Percentiles rank a stretch among this genome's conserved stretches.
phyloP scores from a whole-genome alignment of 2,888 invertebrate genomes.

The Tanypteryx hageni region DNA sequence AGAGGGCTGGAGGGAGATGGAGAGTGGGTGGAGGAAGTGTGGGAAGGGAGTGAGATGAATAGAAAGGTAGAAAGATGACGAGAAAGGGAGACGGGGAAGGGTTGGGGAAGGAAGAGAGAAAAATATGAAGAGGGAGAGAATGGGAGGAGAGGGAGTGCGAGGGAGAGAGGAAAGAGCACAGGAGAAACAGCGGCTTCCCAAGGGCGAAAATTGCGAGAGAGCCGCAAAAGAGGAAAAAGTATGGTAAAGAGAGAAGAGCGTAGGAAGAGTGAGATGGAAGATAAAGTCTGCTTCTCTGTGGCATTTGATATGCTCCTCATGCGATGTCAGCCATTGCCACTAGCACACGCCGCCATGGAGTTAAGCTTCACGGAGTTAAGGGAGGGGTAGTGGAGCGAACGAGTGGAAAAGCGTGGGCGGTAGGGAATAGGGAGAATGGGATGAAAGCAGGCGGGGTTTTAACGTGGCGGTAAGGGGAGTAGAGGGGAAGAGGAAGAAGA shows the following conservation, averaged over 20 bases:
- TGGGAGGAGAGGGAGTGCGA: too few species aligned
- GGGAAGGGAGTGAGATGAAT: too few species aligned
- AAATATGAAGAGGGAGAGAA: too few species aligned
- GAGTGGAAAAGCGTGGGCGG: background rate
- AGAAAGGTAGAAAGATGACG: too few species aligned
- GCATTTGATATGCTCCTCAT: background rate
- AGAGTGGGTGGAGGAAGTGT: too few species aligned
- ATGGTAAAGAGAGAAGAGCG: background rate
- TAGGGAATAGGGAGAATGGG: background rate
- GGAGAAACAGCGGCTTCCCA: too few species aligned
- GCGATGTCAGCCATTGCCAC: background rate
- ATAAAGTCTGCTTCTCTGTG: background rate
- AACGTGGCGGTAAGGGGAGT: too few species aligned
- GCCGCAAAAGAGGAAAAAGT: background rate
- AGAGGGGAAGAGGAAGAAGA: background rate
- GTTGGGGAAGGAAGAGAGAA: too few species aligned
- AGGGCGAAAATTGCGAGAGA: too few species aligned
- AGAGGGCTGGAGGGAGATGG: too few species aligned
- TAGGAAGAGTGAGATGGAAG: background rate
- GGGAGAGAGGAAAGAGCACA: too few species aligned
- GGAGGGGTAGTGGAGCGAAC: background rate
- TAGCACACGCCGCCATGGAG: background rate
- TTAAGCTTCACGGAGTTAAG: background rate
- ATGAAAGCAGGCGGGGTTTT: background rate
- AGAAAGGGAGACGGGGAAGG: too few species aligned